These are phyloP conservation scores for Clarias laeviceps DNA, from an alignment of 2,797 vertebrate species.

Conservation along the genomic window DNA sequence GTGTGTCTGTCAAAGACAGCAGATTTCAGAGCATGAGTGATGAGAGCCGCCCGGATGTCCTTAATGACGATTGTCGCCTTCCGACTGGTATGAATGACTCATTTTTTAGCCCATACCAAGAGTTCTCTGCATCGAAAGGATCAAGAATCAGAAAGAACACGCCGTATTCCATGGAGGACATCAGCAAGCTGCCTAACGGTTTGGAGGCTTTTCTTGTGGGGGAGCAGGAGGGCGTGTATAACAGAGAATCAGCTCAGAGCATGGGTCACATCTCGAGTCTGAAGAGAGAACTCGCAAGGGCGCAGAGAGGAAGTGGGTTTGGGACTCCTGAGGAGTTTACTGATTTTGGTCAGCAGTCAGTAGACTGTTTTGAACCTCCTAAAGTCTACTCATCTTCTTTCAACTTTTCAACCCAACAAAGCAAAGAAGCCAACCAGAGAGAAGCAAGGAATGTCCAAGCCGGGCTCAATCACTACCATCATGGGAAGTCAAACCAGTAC, in stretches of 20 bases:
- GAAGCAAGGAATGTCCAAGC: slow-evolving; percentile 45
- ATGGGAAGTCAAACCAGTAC: slow-evolving; percentile 68
- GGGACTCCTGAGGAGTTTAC: slow-evolving; percentile 73
- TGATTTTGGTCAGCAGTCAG: slow-evolving; percentile 67
- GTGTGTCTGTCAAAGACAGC: slow-evolving; percentile 69
- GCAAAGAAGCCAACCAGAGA: slow-evolving; percentile 69
- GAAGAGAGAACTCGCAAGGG: slow-evolving; percentile 72
- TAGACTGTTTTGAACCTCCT: slow-evolving; percentile 74
- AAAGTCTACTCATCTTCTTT: slow-evolving; percentile 66
- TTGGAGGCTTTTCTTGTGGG: slow-evolving; percentile 71
- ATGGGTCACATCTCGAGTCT: slow-evolving; percentile 71
- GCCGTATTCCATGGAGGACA: slow-evolving; percentile 73
- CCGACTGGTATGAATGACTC: slow-evolving; percentile 58
- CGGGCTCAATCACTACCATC: slow-evolving; percentile 59
- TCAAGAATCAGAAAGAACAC: slow-evolving; percentile 70
- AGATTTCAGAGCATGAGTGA: slow-evolving; percentile 67
- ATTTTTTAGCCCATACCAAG: slow-evolving; percentile 64
- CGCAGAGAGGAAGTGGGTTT: slow-evolving; percentile 71
- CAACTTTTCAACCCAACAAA: slow-evolving; percentile 67
- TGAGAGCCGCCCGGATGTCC: slow-evolving; percentile 55
- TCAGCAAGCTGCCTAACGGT: slow-evolving; percentile 75
- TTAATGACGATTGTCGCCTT: slow-evolving; percentile 53
- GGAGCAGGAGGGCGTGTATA: slow-evolving; percentile 69
- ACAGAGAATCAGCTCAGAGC: slow-evolving; percentile 74
- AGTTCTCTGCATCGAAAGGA: slow-evolving; percentile 70